Evolutionary conservation across 2,113 vertebrate species (phyloP).

Genomic region (Danionella cerebrum): DNA sequence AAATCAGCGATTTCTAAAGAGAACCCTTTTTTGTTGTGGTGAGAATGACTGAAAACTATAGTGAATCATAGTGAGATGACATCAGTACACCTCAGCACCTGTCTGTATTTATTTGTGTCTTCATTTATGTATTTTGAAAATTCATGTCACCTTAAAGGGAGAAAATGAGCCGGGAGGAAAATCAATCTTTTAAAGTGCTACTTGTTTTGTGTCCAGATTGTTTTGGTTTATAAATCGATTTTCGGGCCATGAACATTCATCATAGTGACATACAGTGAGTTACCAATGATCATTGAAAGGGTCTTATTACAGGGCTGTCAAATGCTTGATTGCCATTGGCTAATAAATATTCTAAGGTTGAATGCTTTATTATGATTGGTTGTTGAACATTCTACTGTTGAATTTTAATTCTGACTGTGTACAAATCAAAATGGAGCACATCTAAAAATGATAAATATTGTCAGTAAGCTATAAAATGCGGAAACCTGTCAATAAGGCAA

Average conservation of each 20-base stretch:
- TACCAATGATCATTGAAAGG: too few species aligned
- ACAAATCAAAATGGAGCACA: too few species aligned
- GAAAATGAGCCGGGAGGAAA: constrained; percentile 63
- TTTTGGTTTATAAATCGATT: constrained; percentile 78
- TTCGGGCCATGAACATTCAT: constrained; percentile 62
- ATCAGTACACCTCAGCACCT: constrained; percentile 44
- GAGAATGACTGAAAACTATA: neutral
- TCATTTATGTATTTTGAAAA: constrained; percentile 55
- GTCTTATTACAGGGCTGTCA: too few species aligned
- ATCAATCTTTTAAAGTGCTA: constrained; percentile 79
- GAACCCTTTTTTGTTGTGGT: neutral
- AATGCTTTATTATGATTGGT: too few species aligned
- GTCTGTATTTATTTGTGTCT: constrained; percentile 39
- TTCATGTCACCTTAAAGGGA: constrained; percentile 61
- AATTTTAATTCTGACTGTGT: too few species aligned
- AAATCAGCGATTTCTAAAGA: too few species aligned
- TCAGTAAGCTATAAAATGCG: too few species aligned
- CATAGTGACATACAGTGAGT: constrained; percentile 52
- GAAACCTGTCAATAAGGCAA: too few species aligned
- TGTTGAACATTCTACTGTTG: too few species aligned
- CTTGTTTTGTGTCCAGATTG: constrained; percentile 77
- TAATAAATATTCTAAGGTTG: too few species aligned
- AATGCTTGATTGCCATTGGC: too few species aligned
- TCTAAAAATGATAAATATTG: too few species aligned
- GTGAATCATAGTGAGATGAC: constrained; percentile 25